Base-by-base conservation (phyloP, 2,113 vertebrate species). In the Motacilla alba region DNA sequence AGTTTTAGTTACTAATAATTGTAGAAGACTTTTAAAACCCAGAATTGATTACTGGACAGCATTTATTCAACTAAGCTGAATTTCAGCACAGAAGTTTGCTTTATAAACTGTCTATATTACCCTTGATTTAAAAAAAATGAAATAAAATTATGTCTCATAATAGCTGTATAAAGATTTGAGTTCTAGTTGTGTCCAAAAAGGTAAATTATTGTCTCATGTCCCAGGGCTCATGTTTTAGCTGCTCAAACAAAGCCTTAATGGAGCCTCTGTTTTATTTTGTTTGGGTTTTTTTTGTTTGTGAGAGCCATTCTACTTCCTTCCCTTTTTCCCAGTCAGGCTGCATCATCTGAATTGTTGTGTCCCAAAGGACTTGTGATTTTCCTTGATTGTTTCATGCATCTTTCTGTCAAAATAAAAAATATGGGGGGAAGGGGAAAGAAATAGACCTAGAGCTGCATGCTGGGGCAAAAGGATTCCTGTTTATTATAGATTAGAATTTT, bases 101-200 rank as follows among this genome's bases (percentile, higher is more conserved):
- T 78, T 87, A 33, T 35, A 47, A 76, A 66, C 74, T 86, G 33
- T 78, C 70, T 93, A 1, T 89, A 30, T 96, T 97, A 80, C 47
- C 35, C 33, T 67, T 2, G 28, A n/a, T 96, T 63, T 95, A 94
- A n/a, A 79, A 95, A 95, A 82, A 69, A 56, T 46, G 4, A 67
- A 93, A 78, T 75, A 81, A 95, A 96, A 94, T 56, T 92, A 35
- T 56, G 24, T 39, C 64, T 92, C 55, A 74, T 86, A 95, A 72
- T 69, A 13, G 17, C n/a, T 52, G 6, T 47, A 23, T 68, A 55
- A 55, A 82, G 49, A 19, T 89, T 50, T 87, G 41, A 50, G 26
- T 33, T 93, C 41, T 39, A 13, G 31, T 82, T 70, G 72, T 66
- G 26, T 94, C 90, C 95, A 35, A 70, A 91, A 93, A 86, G 47